phyloP scores from a whole-genome alignment of 2,113 vertebrate species.

The Scomber japonicus region DNA sequence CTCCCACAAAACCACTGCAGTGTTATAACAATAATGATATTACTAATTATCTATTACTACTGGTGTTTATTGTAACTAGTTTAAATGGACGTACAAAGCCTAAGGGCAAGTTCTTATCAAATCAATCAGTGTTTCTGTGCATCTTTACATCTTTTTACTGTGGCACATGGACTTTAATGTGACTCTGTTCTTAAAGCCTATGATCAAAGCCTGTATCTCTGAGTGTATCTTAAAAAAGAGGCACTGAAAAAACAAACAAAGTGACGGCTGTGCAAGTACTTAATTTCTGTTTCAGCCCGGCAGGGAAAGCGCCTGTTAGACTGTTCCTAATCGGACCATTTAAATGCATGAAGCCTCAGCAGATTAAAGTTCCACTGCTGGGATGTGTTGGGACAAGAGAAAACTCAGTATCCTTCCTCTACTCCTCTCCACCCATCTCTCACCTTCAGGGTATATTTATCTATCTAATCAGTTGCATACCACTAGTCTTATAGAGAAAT shows the following conservation, averaged over 20 bases:
- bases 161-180: conserved; percentile 10
- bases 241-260: conserved; percentile 72
- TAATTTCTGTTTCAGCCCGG: conserved; percentile 66
- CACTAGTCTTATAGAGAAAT: conserved; percentile 80
- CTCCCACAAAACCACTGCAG: background rate
- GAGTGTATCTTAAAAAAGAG: conserved; percentile 49
- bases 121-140: background rate
- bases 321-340: conserved; percentile 69
- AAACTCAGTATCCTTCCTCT: conserved; percentile 60
- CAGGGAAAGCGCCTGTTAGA: conserved; percentile 63
- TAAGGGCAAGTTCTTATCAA: background rate
- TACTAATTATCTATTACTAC: background rate
- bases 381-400: conserved; percentile 80
- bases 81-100: conserved; percentile 7
- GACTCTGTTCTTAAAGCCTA: conserved; percentile 34
- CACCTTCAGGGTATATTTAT: conserved; percentile 81
- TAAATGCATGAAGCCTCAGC: conserved; percentile 72
- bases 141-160: conserved; percentile 19
- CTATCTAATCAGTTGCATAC: conserved; percentile 84
- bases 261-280: conserved; percentile 58
- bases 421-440: conserved; percentile 53
- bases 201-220: conserved; percentile 57
- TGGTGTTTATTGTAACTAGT: background rate
- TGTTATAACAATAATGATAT: background rate
- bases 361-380: conserved; percentile 71